These are phyloP conservation scores for Scaptomyza pallida DNA, from an alignment of 1,140 invertebrate genomes.

Conservation along the genomic window DNA sequence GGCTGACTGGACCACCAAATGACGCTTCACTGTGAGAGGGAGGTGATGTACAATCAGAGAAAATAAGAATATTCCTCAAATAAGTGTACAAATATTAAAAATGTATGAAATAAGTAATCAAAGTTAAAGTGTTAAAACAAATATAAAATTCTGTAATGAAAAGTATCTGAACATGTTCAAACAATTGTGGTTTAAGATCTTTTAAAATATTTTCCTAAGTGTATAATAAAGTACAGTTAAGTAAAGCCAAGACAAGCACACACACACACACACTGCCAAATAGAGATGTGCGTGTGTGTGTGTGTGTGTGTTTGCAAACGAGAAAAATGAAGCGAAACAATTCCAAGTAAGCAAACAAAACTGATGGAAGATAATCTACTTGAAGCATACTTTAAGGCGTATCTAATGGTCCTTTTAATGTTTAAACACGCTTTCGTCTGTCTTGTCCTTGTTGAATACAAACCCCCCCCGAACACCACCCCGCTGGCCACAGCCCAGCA, in stretches of 20 bases:
- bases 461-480: background rate
- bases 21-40: constrained; percentile 33
- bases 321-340: constrained; percentile 82
- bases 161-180: too few relatives aligned
- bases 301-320: constrained; percentile 71
- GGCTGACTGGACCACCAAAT: constrained; percentile 18
- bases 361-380: constrained; percentile 83
- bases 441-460: constrained; percentile 32
- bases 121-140: too few relatives aligned
- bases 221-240: background rate
- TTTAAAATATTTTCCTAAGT: background rate
- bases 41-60: too few relatives aligned
- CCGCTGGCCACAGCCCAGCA: background rate
- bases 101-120: too few relatives aligned
- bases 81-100: too few relatives aligned
- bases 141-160: too few relatives aligned
- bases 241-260: constrained; percentile 40
- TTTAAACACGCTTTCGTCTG: constrained; percentile 80
- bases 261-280: constrained; percentile 41
- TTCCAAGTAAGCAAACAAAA: constrained; percentile 82
- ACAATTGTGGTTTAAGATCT: too few relatives aligned
- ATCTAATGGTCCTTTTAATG: constrained; percentile 83
- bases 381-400: constrained; percentile 84
- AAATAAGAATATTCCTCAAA: too few relatives aligned
- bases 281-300: constrained; percentile 43